Conservation (phyloP, 2,797 vertebrate genomes). For the Denticeps clupeoides region DNA sequence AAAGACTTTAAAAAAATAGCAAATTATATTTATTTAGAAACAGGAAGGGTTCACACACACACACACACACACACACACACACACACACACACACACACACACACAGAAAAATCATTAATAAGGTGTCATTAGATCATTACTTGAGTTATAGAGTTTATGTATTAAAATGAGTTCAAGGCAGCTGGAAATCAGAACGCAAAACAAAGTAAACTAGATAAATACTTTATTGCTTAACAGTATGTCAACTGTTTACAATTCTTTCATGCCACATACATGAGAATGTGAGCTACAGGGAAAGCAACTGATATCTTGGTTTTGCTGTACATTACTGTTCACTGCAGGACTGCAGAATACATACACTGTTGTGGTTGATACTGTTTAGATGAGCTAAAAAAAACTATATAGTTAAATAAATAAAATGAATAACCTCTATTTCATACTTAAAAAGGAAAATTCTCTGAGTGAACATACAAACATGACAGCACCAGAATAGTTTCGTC, state of each 20-base stretch:
- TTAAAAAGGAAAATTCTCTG: slow-evolving; percentile 26
- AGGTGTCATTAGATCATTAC: too few relatives aligned
- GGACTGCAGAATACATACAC: too few relatives aligned
- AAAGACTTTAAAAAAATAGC: too few relatives aligned
- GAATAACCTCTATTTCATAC: slow-evolving; percentile 38
- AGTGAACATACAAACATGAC: slow-evolving; percentile 28
- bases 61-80: too few relatives aligned
- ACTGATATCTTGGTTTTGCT: neutral
- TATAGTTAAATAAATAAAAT: slow-evolving; percentile 66
- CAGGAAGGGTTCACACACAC: too few relatives aligned
- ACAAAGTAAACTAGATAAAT: slow-evolving; percentile 47
- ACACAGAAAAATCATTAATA: too few relatives aligned
- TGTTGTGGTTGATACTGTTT: too few relatives aligned
- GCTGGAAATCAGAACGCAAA: slow-evolving; percentile 1
- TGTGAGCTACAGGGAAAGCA: slow-evolving; percentile 14
- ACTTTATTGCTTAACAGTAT: slow-evolving; percentile 49
- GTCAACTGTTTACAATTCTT: slow-evolving; percentile 39
- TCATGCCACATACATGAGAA: slow-evolving; percentile 35
- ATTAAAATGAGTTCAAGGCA: neutral
- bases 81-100: too few relatives aligned
- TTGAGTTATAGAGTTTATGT: too few relatives aligned
- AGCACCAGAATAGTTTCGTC: slow-evolving; percentile 26
- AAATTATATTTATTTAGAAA: too few relatives aligned
- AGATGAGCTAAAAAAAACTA: slow-evolving; percentile 39
- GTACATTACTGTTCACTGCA: neutral